A percentile compares a stretch with the other conserved stretches of the same genome.
phyloP scores from a whole-genome alignment of 2,888 invertebrate species.

The Pandemis heparana region DNA sequence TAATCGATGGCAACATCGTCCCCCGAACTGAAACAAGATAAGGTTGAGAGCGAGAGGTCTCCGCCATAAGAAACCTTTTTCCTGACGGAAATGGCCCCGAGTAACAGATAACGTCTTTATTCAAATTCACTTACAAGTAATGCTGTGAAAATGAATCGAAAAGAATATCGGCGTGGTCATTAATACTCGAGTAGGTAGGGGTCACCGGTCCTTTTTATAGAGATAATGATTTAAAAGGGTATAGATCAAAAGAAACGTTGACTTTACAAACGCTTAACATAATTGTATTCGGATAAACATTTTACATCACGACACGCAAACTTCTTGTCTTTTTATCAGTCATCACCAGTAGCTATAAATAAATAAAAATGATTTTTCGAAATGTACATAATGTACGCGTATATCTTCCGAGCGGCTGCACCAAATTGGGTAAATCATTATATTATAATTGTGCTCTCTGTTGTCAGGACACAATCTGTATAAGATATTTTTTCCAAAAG shows the following conservation, averaged over 20 bases:
- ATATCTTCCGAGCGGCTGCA: too few relatives aligned
- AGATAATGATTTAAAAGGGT: conserved; percentile 11
- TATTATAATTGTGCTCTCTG: too few relatives aligned
- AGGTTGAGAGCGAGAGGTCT: neutral
- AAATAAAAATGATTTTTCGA: too few relatives aligned
- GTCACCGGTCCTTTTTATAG: neutral
- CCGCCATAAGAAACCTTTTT: conserved; percentile 17
- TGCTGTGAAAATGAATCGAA: conserved; percentile 16
- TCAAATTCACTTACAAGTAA: conserved; percentile 28
- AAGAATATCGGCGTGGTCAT: conserved; percentile 27
- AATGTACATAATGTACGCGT: too few relatives aligned
- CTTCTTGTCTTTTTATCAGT: too few relatives aligned
- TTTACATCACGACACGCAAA: too few relatives aligned
- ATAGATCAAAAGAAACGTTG: neutral
- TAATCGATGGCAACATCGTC: neutral
- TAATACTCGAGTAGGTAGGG: conserved; percentile 22
- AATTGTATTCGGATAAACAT: too few relatives aligned
- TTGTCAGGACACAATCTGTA: too few relatives aligned
- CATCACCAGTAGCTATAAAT: too few relatives aligned
- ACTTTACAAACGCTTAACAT: neutral
- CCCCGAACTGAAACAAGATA: conserved; percentile 17
- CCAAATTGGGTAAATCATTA: too few relatives aligned
- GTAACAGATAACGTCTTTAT: conserved; percentile 30
- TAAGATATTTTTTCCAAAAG: too few relatives aligned
- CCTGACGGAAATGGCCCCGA: conserved; percentile 20